phyloP scores from a whole-genome alignment of 2,113 vertebrate genomes.

The Alectura lathami region DNA sequence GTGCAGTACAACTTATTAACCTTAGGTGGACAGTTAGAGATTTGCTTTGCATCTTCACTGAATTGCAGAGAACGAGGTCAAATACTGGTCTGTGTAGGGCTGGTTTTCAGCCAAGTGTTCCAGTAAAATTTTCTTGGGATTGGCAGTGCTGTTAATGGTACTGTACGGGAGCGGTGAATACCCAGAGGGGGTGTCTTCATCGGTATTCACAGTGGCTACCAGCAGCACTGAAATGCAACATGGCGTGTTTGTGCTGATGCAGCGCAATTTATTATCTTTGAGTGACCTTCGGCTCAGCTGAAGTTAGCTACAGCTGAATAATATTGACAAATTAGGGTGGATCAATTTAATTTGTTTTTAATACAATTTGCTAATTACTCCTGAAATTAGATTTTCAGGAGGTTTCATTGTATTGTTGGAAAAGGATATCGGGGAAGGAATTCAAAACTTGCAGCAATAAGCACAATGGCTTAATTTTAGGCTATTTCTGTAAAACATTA shows the following conservation, averaged over 20 bases:
- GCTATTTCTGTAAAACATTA: slow-evolving; percentile 27
- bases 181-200: not conserved
- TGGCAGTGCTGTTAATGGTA: not conserved
- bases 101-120: not conserved
- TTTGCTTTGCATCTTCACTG: slow-evolving; percentile 6
- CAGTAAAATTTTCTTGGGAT: not conserved
- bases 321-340: slow-evolving; percentile 27
- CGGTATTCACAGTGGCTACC: not conserved
- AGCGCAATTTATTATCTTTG: not conserved
- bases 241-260: not conserved
- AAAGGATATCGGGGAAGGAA: not conserved
- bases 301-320: slow-evolving; percentile 31
- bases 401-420: not conserved
- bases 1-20: not conserved
- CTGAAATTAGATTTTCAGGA: slow-evolving; percentile 44
- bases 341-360: slow-evolving; percentile 49
- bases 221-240: not conserved
- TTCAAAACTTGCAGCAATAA: slow-evolving; percentile 12
- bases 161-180: not conserved
- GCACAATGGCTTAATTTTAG: slow-evolving; percentile 23
- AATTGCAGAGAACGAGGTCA: not conserved
- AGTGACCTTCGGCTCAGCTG: slow-evolving; percentile 40
- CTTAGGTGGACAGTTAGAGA: not conserved
- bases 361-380: slow-evolving; percentile 62
- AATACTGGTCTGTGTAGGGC: not conserved